Percentiles rank a stretch among this genome's conserved stretches.
Evolutionary conservation across 2,113 vertebrate species (phyloP).

Genomic region (Syngnathus floridae): DNA sequence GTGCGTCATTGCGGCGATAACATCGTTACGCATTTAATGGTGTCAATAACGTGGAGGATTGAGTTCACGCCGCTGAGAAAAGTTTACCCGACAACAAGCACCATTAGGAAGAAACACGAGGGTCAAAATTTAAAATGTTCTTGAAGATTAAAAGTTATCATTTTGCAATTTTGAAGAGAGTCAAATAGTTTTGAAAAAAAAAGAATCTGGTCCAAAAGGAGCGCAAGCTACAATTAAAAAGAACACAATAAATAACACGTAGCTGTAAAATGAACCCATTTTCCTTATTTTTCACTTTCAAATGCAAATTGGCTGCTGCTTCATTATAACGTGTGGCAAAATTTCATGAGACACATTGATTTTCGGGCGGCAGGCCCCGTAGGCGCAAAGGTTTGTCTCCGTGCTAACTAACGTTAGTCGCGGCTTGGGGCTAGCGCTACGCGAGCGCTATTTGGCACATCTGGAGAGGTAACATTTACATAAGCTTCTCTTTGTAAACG

Average conservation of each 20-base stretch:
- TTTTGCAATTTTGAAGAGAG: too few species aligned
- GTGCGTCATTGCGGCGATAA: background rate
- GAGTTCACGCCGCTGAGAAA: background rate
- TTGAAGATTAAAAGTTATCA: background rate
- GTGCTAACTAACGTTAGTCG: slow-evolving; percentile 62
- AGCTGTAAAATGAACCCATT: slow-evolving; percentile 56
- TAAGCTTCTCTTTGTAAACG: slow-evolving; percentile 67
- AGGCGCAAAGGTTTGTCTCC: slow-evolving; percentile 76
- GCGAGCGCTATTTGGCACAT: slow-evolving; percentile 58
- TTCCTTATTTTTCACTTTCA: slow-evolving; percentile 66
- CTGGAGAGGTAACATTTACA: slow-evolving; percentile 76
- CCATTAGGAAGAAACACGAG: background rate
- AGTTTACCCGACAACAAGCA: background rate
- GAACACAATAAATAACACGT: slow-evolving; percentile 57
- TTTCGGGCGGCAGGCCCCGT: slow-evolving; percentile 60
- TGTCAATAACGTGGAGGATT: background rate
- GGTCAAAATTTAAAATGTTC: background rate
- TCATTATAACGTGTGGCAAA: slow-evolving; percentile 70
- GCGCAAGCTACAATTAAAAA: slow-evolving; percentile 33
- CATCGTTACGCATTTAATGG: slow-evolving; percentile 10
- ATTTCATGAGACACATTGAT: slow-evolving; percentile 70
- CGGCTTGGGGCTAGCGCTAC: slow-evolving; percentile 49
- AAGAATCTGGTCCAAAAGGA: background rate
- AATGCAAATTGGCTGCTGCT: slow-evolving; percentile 67
- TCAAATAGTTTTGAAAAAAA: too few species aligned